A percentile compares a stretch with the other conserved stretches of the same genome.
These are phyloP conservation scores for Glareola pratincola DNA, from an alignment of 2,113 vertebrate genomes.

Conservation along the genomic window DNA sequence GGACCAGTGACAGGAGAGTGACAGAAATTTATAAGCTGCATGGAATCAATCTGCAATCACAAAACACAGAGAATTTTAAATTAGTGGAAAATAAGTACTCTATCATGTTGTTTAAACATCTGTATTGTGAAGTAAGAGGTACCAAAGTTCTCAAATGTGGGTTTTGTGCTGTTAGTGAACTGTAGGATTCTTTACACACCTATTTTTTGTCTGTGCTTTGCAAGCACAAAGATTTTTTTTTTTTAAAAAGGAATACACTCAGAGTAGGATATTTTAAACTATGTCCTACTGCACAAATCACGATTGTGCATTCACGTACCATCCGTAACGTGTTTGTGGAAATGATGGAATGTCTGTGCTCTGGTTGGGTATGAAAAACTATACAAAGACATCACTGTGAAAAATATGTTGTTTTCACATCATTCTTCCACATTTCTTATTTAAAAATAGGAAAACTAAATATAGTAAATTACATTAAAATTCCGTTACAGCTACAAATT, in stretches of 20 bases:
- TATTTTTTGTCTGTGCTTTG: background rate
- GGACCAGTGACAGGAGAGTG: background rate
- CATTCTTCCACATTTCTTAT: background rate
- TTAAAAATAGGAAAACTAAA: background rate
- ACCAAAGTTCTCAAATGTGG: background rate
- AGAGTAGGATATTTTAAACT: background rate
- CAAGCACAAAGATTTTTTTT: background rate
- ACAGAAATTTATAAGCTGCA: background rate
- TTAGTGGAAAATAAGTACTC: background rate
- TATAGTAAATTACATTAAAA: background rate
- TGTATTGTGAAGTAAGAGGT: background rate
- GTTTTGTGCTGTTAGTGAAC: background rate
- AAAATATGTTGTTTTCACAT: background rate
- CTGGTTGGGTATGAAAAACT: background rate
- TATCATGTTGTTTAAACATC: background rate
- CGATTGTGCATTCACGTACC: background rate
- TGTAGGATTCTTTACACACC: background rate
- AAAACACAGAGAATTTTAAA: background rate
- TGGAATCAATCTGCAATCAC: background rate
- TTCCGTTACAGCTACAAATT: background rate
- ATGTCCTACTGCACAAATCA: background rate
- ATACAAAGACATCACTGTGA: background rate
- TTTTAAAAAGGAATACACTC: background rate
- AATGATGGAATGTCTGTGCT: background rate
- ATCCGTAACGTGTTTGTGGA: background rate